Percentiles rank a stretch among this genome's conserved stretches.
These are phyloP conservation scores for Trachelipus rathkii DNA, from an alignment of 1,140 invertebrate species.

Conservation along the genomic window DNA sequence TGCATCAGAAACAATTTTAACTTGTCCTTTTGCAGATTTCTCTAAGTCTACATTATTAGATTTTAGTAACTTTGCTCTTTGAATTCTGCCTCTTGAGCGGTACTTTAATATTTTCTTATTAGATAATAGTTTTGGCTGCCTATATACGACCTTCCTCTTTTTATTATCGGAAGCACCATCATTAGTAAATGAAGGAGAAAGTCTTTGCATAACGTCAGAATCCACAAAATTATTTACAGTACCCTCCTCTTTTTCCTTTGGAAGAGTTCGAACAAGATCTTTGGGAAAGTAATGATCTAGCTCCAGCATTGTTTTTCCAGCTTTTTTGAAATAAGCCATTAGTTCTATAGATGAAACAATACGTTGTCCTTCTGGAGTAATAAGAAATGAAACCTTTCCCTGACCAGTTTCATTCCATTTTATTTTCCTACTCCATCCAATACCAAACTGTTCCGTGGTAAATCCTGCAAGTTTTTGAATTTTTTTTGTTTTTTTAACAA, in stretches of 20 bases:
- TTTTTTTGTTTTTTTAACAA: not conserved
- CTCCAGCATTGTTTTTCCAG: slow-evolving; percentile 33
- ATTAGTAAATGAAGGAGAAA: not conserved
- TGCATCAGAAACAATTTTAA: slow-evolving; percentile 14
- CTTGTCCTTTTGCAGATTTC: not conserved
- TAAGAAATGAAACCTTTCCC: slow-evolving; percentile 37
- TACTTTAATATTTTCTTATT: not conserved
- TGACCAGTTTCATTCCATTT: slow-evolving; percentile 42
- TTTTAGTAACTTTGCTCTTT: slow-evolving; percentile 7
- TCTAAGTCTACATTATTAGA: slow-evolving; percentile 7
- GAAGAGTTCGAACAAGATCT: slow-evolving; percentile 1
- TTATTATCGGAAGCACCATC: not conserved
- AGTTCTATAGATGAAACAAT: slow-evolving; percentile 39
- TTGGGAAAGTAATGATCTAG: slow-evolving; percentile 39
- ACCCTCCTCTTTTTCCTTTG: not conserved
- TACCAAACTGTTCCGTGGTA: slow-evolving; percentile 34
- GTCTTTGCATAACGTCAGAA: not conserved
- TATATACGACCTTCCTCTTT: slow-evolving; percentile 17
- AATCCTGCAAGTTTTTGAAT: slow-evolving; percentile 10
- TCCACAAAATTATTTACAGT: not conserved
- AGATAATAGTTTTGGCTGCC: not conserved
- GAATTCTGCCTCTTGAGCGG: not conserved
- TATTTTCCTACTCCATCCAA: slow-evolving; percentile 36
- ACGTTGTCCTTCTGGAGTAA: slow-evolving; percentile 37
- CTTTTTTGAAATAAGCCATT: slow-evolving; percentile 43